phyloP scores from a whole-genome alignment of 2,888 invertebrate species.

The Protodeltote pygarga region DNA sequence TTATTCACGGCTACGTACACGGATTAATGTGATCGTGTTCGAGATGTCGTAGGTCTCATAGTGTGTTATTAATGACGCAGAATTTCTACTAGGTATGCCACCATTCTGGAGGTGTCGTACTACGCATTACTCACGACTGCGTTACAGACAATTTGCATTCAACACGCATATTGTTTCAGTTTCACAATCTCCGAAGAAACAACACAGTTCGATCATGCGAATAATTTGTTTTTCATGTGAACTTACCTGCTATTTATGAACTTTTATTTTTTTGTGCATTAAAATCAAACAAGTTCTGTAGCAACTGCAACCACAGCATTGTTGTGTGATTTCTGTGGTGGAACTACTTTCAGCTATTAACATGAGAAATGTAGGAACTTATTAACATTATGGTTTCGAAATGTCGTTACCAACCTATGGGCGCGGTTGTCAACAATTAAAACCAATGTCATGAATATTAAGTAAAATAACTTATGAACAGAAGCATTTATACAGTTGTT shows the following conservation, averaged over 20 bases:
- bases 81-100: constrained; percentile 36
- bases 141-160: constrained; percentile 66
- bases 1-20: constrained; percentile 36
- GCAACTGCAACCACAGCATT: background rate
- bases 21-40: constrained; percentile 39
- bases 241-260: constrained; percentile 25
- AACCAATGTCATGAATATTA: constrained; percentile 36
- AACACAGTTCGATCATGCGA: constrained; percentile 48
- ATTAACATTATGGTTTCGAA: constrained; percentile 22
- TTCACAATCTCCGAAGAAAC: constrained; percentile 62
- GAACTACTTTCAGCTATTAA: constrained; percentile 26
- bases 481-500: constrained; percentile 22
- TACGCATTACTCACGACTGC: constrained; percentile 52
- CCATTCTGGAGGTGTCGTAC: constrained; percentile 55
- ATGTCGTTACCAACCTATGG: constrained; percentile 14
- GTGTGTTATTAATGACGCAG: constrained; percentile 53
- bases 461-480: constrained; percentile 26
- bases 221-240: constrained; percentile 48
- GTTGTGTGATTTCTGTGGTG: constrained; percentile 16
- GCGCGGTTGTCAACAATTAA: constrained; percentile 28
- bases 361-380: constrained; percentile 26
- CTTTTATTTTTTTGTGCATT: constrained; percentile 15
- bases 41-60: constrained; percentile 35
- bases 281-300: constrained; percentile 12
- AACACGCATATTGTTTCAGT: constrained; percentile 66